Evolutionary conservation across 2,888 invertebrate species (phyloP), one percentile per base, ranked within the genome.

Genomic region (Thymelicus lineola): DNA sequence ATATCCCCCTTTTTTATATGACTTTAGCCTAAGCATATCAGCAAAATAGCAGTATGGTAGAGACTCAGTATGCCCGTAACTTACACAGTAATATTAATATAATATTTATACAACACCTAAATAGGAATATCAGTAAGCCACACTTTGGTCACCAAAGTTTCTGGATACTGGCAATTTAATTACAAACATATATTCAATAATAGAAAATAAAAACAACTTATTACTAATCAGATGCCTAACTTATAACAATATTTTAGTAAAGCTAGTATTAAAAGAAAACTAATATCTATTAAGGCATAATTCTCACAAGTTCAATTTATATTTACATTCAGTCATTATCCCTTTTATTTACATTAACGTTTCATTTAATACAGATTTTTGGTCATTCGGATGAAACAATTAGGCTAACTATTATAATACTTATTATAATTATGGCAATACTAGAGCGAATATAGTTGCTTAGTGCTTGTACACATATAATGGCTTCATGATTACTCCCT

Each of bases 281-380:
- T 67, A 62, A 45, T 65, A 65, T 53, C 38, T 57, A 58, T 53
- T 64, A 64, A 69, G 69, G 63, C 69, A 69, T 69, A 45, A 48
- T 42, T 68, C 63, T 63, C 63, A 63, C 69, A 69, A 69, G 57
- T 59, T 65, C 80, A 81, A 79, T 88, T 63, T 69, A 68, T 63
- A 86, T 84, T 82, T 89, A 89, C 87, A 88, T 79, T 87, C 87
- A 89, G 87, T 86, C 87, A 69, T 35, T 69, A 69, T 57, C 42
- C 36, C n/a, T 59, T 38, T 57, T 69, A 69, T 69, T 69, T 69
- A 69, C 63, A 68, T 42, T 38, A 45, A 45, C 55, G 17, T n/a
- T 48, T 50, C 20, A 68, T 57, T 45, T 68, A 59, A 60, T 61
- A 67, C 60, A 67, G 50, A 55, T 67, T 69, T 69, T 69, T 63